Evolutionary conservation across 2,888 invertebrate genomes (phyloP), one percentile per base, ranked within the genome.

Genomic region (Thereva nobilitata): DNA sequence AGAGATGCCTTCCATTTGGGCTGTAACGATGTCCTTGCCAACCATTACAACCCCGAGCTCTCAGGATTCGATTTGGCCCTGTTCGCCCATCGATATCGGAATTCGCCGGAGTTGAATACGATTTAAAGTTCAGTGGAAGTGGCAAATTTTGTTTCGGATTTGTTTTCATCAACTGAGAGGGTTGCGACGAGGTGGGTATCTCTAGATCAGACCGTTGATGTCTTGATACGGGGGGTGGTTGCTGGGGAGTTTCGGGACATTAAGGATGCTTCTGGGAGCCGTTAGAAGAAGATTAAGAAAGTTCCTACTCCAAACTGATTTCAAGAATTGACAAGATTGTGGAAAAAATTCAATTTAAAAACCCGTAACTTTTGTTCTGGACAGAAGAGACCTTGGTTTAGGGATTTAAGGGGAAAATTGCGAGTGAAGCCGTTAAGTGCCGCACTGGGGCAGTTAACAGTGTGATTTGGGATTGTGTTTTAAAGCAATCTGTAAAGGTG

Each of bases 321-420:
- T 61, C 61, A 49, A 61, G 61, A 61, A 61, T 61, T 61, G 61
- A 61, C 61, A 61, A 61, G 61, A 61, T 61, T 61, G 61, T 41
- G 61, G 61, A 50, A 50, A 61, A 61, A 61, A 61, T 61, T 61
- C 61, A 61, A 61, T 61, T 61, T 61, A 61, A 61, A 61, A 61
- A 61, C 50, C 61, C 40, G 61, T 61, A 61, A 61, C 61, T 61
- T 61, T 61, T 50, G 61, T 61, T 61, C 61, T 38, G 49, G 61
- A 61, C 61, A 61, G 61, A 50, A 41, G 38, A 61, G 59, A 59
- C 49, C 59, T 37, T 9, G 12, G 44, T 12, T 6, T 50, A 34
- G 41, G 61, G 34, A 40, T 61, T 42, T 23, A 35, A 50, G 50
- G 49, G 50, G 12, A 61, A 50, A 23, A 23, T 23, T 23, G 23